Evolutionary conservation across 2,797 vertebrate species (phyloP).

Genomic region (Diglossa cyanea): DNA sequence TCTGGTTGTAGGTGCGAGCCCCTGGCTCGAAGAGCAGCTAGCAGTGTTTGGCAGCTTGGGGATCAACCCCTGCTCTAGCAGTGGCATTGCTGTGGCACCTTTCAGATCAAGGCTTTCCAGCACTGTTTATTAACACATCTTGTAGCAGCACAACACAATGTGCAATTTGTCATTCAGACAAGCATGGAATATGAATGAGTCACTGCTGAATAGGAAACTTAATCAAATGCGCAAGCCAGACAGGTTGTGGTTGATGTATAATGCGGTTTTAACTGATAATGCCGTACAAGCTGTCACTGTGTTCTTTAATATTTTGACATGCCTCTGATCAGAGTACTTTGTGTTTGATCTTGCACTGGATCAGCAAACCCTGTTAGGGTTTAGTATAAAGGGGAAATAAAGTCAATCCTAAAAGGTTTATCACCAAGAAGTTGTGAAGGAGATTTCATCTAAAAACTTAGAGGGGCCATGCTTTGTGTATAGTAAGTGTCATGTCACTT

Average conservation of each 20-base stretch:
- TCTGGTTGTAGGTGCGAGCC: background rate
- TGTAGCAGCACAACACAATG: conserved; percentile 64
- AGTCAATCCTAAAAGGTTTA: background rate
- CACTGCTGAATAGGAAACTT: conserved; percentile 64
- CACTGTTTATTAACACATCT: conserved; percentile 74
- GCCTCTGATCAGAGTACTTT: conserved; percentile 71
- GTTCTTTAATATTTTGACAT: conserved; percentile 67
- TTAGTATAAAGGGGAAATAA: conserved; percentile 3
- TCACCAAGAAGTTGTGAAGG: background rate
- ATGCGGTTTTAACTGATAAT: conserved; percentile 65
- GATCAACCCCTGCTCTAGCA: conserved; percentile 16
- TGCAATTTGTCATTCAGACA: conserved; percentile 74
- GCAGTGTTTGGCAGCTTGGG: conserved; percentile 62
- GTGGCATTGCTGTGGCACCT: conserved; percentile 17
- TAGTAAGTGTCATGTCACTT: background rate
- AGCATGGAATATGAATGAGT: conserved; percentile 68
- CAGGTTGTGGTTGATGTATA: conserved; percentile 71
- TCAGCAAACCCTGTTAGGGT: conserved; percentile 66
- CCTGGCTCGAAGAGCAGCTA: background rate
- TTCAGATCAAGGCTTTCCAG: conserved; percentile 67
- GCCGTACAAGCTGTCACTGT: conserved; percentile 54
- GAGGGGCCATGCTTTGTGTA: background rate
- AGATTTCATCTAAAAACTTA: conserved; percentile 9
- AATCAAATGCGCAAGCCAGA: conserved; percentile 72
- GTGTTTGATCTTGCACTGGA: conserved; percentile 85